Base-by-base conservation (phyloP, 2,888 invertebrate species). In the Eupithecia dodoneata region DNA sequence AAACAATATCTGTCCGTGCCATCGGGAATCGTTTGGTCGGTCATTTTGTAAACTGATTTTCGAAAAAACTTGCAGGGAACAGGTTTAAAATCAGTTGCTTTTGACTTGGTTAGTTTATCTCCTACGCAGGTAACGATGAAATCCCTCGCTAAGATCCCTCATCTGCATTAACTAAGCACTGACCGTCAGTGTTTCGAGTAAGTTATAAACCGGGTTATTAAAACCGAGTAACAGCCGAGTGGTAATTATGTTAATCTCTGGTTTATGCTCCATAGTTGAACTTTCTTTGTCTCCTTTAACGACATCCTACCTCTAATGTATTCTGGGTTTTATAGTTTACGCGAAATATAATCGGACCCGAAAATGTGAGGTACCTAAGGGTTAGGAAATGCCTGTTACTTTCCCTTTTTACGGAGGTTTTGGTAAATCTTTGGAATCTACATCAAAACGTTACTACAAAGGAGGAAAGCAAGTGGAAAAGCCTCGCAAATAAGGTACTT, bases 211-310 rank as follows among this genome's bases (percentile, higher is more conserved):
- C 75, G 76, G 73, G 77, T 77, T 80, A 81, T 81, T 80, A 80
- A 80, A 77, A 79, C 73, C 42, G 73, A 52, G 47, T 75, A 59
- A 79, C 77, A 79, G 76, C 79, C 78, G 75, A 77, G 76, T 76
- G 78, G 78, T 78, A 79, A 80, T 78, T 78, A 75, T 80, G 80
- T 76, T 82, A 80, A 81, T 80, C 79, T 73, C 73, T 63, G 72
- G 74, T 76, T 79, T 76, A 79, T 72, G 76, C 55, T 67, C 73
- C 76, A 77, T 81, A 81, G 79, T 81, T 76, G 74, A 79, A 80
- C 76, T 80, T 80, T 79, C 76, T 76, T 76, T 74, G 74, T 74
- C 76, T 76, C 74, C 76, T 76, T 73, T 79, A 76, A 76, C 74
- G 76, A 74, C 45, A 74, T 55, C 72, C 71, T 75, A 75, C 66